Evolutionary conservation across 2,888 invertebrate species (phyloP), one percentile per base, ranked within the genome.

Genomic region (Andrena fulva): DNA sequence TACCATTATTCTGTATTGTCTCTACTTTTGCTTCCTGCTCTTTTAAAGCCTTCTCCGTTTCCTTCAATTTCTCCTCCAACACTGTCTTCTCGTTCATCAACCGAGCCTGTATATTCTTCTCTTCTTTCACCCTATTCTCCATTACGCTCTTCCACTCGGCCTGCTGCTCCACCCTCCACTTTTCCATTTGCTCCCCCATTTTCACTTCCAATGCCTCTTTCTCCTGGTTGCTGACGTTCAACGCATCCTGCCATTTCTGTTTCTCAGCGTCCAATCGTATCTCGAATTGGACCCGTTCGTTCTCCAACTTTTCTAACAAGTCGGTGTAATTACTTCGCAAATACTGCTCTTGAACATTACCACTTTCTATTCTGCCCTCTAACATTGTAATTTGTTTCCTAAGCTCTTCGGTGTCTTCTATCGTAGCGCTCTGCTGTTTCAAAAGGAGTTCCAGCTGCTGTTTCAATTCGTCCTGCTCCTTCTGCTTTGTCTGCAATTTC

Each of bases 231-330:
- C 91, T 92, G 77, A 89, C 89, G 29, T 94, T 93, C 64, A 96
- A 85, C 80, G 95, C 93, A 77, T 94, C 94, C 84, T 95, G 94
- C 92, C 95, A 95, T 1, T 95, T 95, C 12, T 94, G 92, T 86
- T 93, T 95, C 82, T 95, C 95, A 80, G 94, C 92, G 35, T 93
- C 94, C 50, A 95, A 88, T 82, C 94, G 94, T 7, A 91, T 90
- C 60, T 95, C 94, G 85, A 95, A 95, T 64, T 95, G 95, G 68
- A 94, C 92, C 76, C 95, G 92, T 85, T 96, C 95, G 70, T 94
- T 94, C 62, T 94, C 90, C 2, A 95, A 89, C 80, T 95, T 95
- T 52, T 94, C 93, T 80, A 95, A 93, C 1, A 96, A 91, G 33
- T 91, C 90, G 77, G 93, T 93, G 85, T 95, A 95, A 89, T 95